Percentiles rank a stretch among this genome's conserved stretches.
phyloP scores from a whole-genome alignment of 2,797 vertebrate species.

The Melanotaenia maccullochi region DNA sequence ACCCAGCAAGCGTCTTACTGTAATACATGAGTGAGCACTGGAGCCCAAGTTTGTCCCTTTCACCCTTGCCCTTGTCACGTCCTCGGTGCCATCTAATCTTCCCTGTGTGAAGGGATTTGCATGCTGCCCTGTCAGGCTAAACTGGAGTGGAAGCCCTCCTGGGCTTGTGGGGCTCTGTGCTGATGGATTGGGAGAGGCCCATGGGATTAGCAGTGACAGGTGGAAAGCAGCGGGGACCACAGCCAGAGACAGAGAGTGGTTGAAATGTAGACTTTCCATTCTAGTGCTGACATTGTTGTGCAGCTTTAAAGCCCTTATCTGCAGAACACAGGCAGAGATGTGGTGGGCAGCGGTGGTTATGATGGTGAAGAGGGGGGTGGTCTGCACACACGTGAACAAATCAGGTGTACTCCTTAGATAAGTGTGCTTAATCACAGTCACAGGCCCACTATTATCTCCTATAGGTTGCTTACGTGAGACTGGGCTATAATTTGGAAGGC shows the following conservation, averaged over 20 bases:
- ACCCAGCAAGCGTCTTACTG: neutral
- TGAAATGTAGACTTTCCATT: conserved; percentile 63
- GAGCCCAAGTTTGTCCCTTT: conserved; percentile 23
- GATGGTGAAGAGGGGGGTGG: conserved; percentile 33
- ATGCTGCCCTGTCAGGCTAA: conserved; percentile 63
- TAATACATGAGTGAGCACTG: conserved; percentile 6
- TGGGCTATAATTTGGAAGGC: conserved; percentile 70
- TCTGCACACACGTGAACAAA: conserved; percentile 58
- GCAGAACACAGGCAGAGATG: conserved; percentile 59
- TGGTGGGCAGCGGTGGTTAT: conserved; percentile 35
- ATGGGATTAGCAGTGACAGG: conserved; percentile 65
- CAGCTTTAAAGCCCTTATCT: conserved; percentile 68
- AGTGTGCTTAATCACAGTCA: conserved; percentile 75
- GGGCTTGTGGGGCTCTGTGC: conserved; percentile 38
- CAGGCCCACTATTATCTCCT: conserved; percentile 63
- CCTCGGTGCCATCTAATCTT: conserved; percentile 43
- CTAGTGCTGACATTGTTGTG: conserved; percentile 54
- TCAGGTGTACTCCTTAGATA: conserved; percentile 61
- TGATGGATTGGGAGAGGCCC: conserved; percentile 61
- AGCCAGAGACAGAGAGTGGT: conserved; percentile 44
- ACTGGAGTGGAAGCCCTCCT: conserved; percentile 45
- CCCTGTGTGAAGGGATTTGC: conserved; percentile 51
- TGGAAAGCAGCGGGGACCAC: conserved; percentile 46
- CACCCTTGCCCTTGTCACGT: conserved; percentile 54
- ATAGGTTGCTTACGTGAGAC: conserved; percentile 71